Evolutionary conservation across 2,888 invertebrate species (phyloP), one percentile per base, ranked within the genome.

Genomic region (Eilema sororculum): DNA sequence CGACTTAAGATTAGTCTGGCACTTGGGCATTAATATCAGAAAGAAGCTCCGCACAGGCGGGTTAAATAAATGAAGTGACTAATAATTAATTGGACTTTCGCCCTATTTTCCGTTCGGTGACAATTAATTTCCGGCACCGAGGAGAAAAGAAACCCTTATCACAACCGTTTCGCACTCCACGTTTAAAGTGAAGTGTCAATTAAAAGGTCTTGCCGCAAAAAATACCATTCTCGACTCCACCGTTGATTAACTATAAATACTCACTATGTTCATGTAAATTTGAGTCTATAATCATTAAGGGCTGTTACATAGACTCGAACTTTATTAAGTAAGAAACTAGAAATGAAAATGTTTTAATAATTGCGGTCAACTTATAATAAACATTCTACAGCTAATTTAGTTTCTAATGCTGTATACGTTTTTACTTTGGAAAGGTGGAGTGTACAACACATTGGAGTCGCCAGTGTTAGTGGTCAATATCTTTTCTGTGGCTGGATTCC

Each of bases 61-160:
- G 93, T 94, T 94, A 94, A 94, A 95, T 94, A 94, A 94, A 94
- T 95, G 94, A 94, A 95, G 92, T 95, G 93, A 92, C 92, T 93
- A 94, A 94, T 95, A 95, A 95, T 95, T 94, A 95, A 95, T 95
- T 94, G 94, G 93, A 94, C 90, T 95, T 94, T 93, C 92, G 90
- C 94, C 95, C 95, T 92, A 94, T 95, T 95, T 94, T 94, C 94
- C 92, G 94, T 94, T 94, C 92, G 93, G 94, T 91, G 94, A 95
- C 95, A 93, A 94, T 95, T 95, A 94, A 95, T 95, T 94, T 95
- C 93, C 93, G 92, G 91, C 89, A 87, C 85, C 86, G 88, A 89
- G 84, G 90, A 91, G 91, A 91, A 94, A 95, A 94, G 93, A 93
- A 93, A 93, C 94, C 94, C 93, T 94, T 94, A 95, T 95, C 94